Evolutionary conservation across 2,113 vertebrate species (phyloP).

Genomic region (Natator depressus): DNA sequence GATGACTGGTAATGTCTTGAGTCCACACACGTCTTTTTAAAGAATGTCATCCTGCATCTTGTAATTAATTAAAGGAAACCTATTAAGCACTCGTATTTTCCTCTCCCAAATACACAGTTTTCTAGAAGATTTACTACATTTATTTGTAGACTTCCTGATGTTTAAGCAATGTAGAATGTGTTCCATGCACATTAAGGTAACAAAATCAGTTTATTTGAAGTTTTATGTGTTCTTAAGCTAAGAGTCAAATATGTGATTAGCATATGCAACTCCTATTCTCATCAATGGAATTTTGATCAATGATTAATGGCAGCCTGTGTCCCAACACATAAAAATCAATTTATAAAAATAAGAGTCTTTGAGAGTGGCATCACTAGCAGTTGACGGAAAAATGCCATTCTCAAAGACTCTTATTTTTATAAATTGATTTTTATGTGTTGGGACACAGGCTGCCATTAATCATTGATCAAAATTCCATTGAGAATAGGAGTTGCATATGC

Average conservation of each 20-base stretch:
- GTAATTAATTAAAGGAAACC: background rate
- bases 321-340: background rate
- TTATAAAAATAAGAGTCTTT: background rate
- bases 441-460: background rate
- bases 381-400: background rate
- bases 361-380: background rate
- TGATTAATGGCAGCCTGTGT: background rate
- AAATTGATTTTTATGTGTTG: background rate
- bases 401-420: background rate
- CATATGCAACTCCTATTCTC: background rate
- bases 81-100: background rate
- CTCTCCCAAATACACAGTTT: background rate
- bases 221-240: background rate
- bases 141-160: background rate
- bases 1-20: background rate
- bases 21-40: background rate
- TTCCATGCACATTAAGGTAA: background rate
- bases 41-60: background rate
- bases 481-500: background rate
- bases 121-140: background rate
- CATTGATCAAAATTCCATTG: fast-evolving
- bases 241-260: background rate
- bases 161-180: background rate
- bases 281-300: fast-evolving
- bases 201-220: background rate